Percentiles rank a stretch among this genome's conserved stretches.
Evolutionary conservation across 2,113 vertebrate species (phyloP).

Genomic region (Hippocampus comes): DNA sequence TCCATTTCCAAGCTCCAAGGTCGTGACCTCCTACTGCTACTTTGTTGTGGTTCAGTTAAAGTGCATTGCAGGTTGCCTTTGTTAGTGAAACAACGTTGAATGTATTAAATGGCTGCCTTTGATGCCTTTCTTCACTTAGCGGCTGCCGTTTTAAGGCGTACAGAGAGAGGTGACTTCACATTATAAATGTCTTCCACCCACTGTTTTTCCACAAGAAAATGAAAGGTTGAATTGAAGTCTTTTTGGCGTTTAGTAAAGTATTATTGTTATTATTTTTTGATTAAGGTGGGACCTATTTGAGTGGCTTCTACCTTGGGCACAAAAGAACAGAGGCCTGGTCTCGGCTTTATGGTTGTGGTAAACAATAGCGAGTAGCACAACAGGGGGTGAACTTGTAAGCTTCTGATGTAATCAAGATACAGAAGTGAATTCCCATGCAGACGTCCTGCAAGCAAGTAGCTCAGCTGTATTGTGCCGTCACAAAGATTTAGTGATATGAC

Average conservation of each 20-base stretch:
- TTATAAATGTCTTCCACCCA: constrained; percentile 67
- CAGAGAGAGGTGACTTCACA: constrained; percentile 68
- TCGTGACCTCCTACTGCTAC: constrained; percentile 50
- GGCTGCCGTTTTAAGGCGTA: constrained; percentile 36
- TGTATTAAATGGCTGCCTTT: constrained; percentile 63
- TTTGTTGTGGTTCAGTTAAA: constrained; percentile 75
- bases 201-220: constrained; percentile 60
- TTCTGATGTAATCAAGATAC: constrained; percentile 59
- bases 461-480: constrained; percentile 49
- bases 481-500: constrained; percentile 49
- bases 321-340: constrained; percentile 52
- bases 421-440: constrained; percentile 54
- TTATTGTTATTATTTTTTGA: constrained; percentile 64
- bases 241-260: constrained; percentile 58
- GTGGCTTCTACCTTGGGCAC: constrained; percentile 55
- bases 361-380: constrained; percentile 62
- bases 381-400: constrained; percentile 52
- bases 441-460: constrained; percentile 45
- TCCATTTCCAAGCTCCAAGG: constrained; percentile 57
- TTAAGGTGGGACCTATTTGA: constrained; percentile 58
- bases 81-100: constrained; percentile 70
- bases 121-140: constrained; percentile 61
- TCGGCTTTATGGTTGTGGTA: constrained; percentile 54
- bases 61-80: constrained; percentile 73
- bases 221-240: constrained; percentile 53